Evolutionary conservation across 64 coral and sea anemone genomes (phyloP).

Genomic region (Actinia tenebrosa): DNA sequence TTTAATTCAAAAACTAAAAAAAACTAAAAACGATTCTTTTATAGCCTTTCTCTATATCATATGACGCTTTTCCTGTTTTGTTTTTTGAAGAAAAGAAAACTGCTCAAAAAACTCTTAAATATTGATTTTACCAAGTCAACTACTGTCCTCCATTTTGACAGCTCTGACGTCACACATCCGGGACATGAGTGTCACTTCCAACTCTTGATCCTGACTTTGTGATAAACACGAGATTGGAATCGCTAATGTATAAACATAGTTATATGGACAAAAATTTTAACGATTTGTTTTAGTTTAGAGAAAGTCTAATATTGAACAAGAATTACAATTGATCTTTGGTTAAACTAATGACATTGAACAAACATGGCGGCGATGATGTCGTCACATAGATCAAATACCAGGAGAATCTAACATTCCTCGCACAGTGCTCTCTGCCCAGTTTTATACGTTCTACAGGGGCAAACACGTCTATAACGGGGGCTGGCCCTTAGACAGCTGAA

Average conservation of each 20-base stretch:
- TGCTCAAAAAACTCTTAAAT: not conserved
- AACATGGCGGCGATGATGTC: no score
- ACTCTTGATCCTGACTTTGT: not conserved
- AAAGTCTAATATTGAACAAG: not conserved
- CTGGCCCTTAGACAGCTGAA: constrained; percentile 29
- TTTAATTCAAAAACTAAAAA: no score
- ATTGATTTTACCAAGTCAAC: not conserved
- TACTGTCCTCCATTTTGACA: not conserved
- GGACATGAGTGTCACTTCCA: not conserved
- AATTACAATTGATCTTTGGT: no score
- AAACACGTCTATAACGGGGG: constrained; percentile 33
- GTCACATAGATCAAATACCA: no score
- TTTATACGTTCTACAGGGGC: constrained; percentile 39
- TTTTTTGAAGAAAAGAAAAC: not conserved
- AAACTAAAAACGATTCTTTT: not conserved
- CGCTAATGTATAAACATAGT: not conserved
- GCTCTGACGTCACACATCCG: not conserved
- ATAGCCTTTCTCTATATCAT: not conserved
- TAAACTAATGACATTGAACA: no score
- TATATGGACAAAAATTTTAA: not conserved
- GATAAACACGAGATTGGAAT: not conserved
- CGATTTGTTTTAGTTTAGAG: not conserved
- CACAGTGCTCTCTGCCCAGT: constrained; percentile 38
- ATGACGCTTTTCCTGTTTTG: not conserved
- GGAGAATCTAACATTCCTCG: constrained; percentile 13